Percentiles rank a stretch among this genome's conserved stretches.
Evolutionary conservation across 2,113 vertebrate genomes (phyloP).

Genomic region (Chelonoidis abingdonii): DNA sequence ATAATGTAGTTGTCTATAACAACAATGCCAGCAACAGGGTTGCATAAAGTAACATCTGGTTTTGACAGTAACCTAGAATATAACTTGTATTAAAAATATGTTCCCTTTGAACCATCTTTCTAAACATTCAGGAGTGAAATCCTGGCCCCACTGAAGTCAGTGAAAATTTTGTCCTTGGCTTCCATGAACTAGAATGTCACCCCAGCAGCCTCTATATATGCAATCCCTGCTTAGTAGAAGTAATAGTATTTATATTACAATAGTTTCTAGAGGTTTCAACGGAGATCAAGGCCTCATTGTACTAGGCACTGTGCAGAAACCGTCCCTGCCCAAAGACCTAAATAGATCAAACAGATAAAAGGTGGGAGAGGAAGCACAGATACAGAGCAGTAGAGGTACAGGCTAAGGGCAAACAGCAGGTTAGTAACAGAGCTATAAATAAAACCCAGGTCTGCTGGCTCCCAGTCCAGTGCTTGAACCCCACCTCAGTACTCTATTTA

Average conservation of each 20-base stretch:
- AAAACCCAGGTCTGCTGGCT: not conserved
- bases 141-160: not conserved
- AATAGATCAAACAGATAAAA: not conserved
- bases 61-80: not conserved
- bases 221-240: not conserved
- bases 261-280: accelerated
- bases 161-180: not conserved
- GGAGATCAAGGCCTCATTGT: not conserved
- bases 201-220: not conserved
- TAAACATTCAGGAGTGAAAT: not conserved
- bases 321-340: not conserved
- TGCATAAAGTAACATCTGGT: not conserved
- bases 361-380: not conserved
- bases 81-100: not conserved
- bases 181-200: not conserved
- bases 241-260: not conserved
- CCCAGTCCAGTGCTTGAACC: not conserved
- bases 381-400: not conserved
- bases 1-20: not conserved
- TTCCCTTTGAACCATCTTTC: not conserved
- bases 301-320: not conserved
- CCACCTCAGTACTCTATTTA: not conserved
- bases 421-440: not conserved
- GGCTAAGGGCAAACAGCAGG: not conserved
- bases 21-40: not conserved